A percentile compares a stretch with the other conserved stretches of the same genome.
Conservation (phyloP, 2,113 vertebrate species). For the Collichthys lucidus region DNA sequence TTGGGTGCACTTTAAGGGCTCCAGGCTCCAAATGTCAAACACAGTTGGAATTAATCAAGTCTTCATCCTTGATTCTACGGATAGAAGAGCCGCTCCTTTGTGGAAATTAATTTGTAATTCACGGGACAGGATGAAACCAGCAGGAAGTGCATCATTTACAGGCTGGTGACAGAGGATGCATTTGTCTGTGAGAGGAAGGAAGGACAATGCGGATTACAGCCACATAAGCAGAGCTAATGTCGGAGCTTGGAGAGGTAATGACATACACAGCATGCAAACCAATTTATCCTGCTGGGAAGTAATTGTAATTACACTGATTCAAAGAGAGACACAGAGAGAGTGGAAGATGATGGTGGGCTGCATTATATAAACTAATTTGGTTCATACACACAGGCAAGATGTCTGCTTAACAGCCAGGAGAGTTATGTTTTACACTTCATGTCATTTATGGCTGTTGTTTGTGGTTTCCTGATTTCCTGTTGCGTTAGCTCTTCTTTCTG, state of each 20-base stretch:
- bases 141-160: slow-evolving; percentile 13
- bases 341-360: neutral
- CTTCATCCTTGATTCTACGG: slow-evolving; percentile 22
- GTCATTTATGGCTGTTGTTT: slow-evolving; percentile 5
- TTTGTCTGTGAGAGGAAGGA: slow-evolving; percentile 14
- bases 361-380: neutral
- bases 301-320: slow-evolving; percentile 46
- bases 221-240: slow-evolving; percentile 47
- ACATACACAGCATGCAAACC: slow-evolving; percentile 27
- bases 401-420: neutral
- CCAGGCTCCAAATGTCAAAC: slow-evolving; percentile 23
- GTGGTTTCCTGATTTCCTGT: neutral
- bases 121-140: slow-evolving; percentile 19
- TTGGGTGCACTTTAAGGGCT: slow-evolving; percentile 30
- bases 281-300: slow-evolving; percentile 46
- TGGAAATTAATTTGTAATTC: slow-evolving; percentile 52
- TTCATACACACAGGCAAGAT: neutral
- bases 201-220: slow-evolving; percentile 25
- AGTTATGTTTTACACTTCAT: neutral
- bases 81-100: neutral
- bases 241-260: slow-evolving; percentile 33
- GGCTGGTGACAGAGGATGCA: slow-evolving; percentile 8
- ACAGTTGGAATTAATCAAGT: slow-evolving; percentile 41
- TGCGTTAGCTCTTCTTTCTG: neutral
- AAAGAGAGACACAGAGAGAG: neutral